A percentile compares a stretch with the other conserved stretches of the same genome.
Conservation (phyloP, 2,113 vertebrate genomes). For the Spermophilus dauricus region DNA sequence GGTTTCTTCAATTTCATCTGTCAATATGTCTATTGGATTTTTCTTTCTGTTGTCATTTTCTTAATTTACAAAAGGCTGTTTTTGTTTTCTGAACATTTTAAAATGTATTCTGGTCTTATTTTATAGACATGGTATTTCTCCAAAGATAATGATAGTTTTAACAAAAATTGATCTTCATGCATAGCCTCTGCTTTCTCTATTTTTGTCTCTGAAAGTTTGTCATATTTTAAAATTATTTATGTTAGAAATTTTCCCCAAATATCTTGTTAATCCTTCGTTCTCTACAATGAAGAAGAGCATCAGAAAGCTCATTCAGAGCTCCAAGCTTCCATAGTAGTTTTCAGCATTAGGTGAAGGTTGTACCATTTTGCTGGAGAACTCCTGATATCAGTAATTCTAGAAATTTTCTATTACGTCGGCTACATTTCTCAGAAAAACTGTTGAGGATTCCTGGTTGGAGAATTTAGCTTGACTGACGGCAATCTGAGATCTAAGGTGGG, state of each 20-base stretch:
- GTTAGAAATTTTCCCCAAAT: background rate
- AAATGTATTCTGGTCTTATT: background rate
- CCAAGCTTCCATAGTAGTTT: background rate
- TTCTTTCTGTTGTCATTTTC: background rate
- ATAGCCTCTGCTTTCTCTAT: background rate
- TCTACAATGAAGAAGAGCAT: background rate
- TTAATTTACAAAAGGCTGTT: conserved; percentile 15
- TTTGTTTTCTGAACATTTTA: background rate
- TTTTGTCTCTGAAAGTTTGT: background rate
- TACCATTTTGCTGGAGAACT: background rate
- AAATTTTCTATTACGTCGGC: background rate
- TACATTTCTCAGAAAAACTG: background rate
- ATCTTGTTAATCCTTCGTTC: background rate
- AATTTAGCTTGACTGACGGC: background rate
- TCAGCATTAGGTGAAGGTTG: background rate
- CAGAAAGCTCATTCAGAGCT: background rate
- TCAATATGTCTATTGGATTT: background rate
- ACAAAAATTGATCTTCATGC: background rate
- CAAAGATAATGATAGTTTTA: background rate
- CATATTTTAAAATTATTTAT: background rate
- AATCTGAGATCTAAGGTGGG: background rate
- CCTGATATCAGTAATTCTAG: background rate
- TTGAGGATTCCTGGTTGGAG: background rate
- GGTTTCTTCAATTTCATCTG: conserved; percentile 17
- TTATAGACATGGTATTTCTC: background rate